phyloP scores from a whole-genome alignment of 2,797 vertebrate species.

The Todus mexicanus region DNA sequence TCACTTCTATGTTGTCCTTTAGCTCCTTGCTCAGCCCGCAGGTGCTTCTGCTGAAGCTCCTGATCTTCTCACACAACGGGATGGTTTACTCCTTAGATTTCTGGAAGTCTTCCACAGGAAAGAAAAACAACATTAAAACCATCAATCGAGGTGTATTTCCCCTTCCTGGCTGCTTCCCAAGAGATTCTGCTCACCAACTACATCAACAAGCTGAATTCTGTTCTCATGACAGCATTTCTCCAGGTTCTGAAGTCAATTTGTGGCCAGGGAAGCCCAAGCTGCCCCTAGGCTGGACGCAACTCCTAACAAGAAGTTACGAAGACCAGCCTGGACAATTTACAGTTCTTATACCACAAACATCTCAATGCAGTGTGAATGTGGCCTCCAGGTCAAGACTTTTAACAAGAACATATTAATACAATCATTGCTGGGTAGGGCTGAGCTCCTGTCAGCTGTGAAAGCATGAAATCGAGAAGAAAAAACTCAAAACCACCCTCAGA shows the following conservation, averaged over 20 bases:
- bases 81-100: neutral
- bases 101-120: neutral
- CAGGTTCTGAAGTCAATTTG: neutral
- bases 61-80: fast-evolving
- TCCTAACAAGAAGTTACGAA: neutral
- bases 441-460: neutral
- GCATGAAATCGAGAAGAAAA: neutral
- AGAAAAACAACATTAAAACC: neutral
- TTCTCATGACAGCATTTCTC: fast-evolving
- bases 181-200: neutral
- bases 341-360: neutral
- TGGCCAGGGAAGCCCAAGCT: neutral
- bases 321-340: neutral
- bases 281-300: neutral
- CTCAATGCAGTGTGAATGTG: fast-evolving
- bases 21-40: neutral
- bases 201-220: neutral
- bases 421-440: neutral
- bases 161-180: neutral
- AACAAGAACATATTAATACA: neutral
- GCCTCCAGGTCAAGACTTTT: neutral
- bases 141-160: neutral
- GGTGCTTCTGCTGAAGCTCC: neutral
- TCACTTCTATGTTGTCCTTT: neutral
- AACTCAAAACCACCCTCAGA: neutral